Evolutionary conservation across 2,113 vertebrate species (phyloP), one percentile per base, ranked within the genome.

Genomic region (Sturnus vulgaris): DNA sequence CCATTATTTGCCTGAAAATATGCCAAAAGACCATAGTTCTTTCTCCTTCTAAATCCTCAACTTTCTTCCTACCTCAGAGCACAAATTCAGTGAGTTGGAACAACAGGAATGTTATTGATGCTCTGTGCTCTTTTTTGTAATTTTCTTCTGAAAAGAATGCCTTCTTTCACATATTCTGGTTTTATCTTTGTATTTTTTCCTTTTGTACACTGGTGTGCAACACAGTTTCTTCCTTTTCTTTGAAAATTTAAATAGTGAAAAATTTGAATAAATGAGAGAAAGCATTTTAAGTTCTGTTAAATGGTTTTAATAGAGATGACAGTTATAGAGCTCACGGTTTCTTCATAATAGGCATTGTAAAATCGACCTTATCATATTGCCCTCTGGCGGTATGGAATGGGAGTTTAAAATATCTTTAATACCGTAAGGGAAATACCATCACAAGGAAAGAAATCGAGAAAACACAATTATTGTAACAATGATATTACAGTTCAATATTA

Each of bases 301-400:
- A 56, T 1, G 0, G 5, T 50, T 57, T 72, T n/a, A 55, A 44
- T 44, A 25, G 2, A 14, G 20, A 35, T 13, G 22, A 18, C 2
- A 23, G 11, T 60, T 55, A 55, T 18, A 21, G 11, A 78, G 23
- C 7, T 21, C 13, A 4, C 0, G 0, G 11, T 46, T 60, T 49
- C 16, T 33, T 33, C 7, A 3, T 8, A 5, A 20, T 1, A 11
- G 10, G 49, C 33, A 5, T 60, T 39, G 64, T 19, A 56, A 86
- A 95, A 49, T 90, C 35, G 18, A 15, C 52, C 86, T 81, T 92
- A 66, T 44, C 72, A 31, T 46, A 81, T 81, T 95, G 97, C 97
- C 97, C 97, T 97, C 97, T 98, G 81, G 97, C 95, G 98, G 98
- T 82, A 7, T 12, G 65, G 78, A 15, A 27, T 91, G 37, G 68